A percentile compares a stretch with the other conserved stretches of the same genome.
Conservation (phyloP, 2,113 vertebrate genomes). For the Trachemys scripta region DNA sequence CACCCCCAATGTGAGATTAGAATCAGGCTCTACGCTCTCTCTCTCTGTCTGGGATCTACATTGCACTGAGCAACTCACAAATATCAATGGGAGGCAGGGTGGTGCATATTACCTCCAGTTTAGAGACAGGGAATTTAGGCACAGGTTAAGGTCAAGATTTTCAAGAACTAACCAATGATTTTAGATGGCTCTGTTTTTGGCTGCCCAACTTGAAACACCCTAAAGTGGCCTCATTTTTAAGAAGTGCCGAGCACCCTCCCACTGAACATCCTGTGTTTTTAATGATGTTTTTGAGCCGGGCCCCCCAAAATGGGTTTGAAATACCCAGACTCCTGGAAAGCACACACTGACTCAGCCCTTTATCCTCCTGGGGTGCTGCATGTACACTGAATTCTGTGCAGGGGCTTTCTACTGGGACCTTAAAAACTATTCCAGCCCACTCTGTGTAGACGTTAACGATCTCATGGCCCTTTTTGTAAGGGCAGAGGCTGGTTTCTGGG, state of each 20-base stretch:
- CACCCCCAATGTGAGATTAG: too few species aligned
- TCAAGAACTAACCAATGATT: background rate
- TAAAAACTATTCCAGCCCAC: too few species aligned
- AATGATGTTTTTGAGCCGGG: too few species aligned
- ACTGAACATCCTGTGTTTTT: too few species aligned
- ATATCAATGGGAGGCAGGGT: background rate
- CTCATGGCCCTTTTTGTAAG: background rate
- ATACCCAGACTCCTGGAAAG: background rate
- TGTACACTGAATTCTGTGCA: background rate
- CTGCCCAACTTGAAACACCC: too few species aligned
- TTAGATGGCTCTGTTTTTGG: background rate
- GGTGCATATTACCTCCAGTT: background rate
- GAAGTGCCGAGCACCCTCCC: background rate
- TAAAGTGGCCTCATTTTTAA: background rate
- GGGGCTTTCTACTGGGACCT: background rate
- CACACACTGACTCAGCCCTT: background rate
- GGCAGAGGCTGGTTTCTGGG: background rate
- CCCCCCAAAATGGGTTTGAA: background rate
- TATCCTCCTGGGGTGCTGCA: background rate
- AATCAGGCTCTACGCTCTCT: background rate
- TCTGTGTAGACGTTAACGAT: too few species aligned
- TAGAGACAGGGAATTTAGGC: background rate
- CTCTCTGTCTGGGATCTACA: too few species aligned
- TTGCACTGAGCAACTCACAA: background rate
- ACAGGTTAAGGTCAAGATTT: background rate